Conservation (phyloP, 2,797 vertebrate species). For the Betta splendens region DNA sequence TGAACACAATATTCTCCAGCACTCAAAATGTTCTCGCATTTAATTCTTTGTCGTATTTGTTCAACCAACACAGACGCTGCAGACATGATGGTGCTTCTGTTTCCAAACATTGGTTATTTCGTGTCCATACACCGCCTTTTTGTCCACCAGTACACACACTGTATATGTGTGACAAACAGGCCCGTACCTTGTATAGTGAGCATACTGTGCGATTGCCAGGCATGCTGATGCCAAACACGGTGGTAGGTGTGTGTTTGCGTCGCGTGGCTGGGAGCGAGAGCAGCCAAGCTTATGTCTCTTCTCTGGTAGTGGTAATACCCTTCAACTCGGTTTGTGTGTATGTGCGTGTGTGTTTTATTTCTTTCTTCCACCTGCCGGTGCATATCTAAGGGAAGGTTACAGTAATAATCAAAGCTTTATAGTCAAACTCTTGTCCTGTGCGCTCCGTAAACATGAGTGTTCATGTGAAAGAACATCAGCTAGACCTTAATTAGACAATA, state of each 20-base stretch:
- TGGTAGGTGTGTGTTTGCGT: conserved; percentile 30
- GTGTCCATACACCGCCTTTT: conserved; percentile 51
- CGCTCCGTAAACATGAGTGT: conserved; percentile 52
- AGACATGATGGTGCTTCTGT: conserved; percentile 75
- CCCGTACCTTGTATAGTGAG: conserved; percentile 43
- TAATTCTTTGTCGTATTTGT: conserved; percentile 2
- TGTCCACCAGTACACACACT: conserved; percentile 32
- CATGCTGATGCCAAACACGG: conserved; percentile 53
- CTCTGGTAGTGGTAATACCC: conserved; percentile 38
- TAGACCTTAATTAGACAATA: conserved; percentile 59
- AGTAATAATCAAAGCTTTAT: conserved; percentile 78
- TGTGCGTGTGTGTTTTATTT: conserved; percentile 22
- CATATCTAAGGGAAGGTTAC: conserved; percentile 68
- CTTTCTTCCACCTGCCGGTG: conserved; percentile 24
- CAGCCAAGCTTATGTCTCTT: conserved; percentile 47
- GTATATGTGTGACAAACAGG: conserved; percentile 41
- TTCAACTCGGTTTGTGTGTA: conserved; percentile 41
- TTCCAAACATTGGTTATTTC: conserved; percentile 37
- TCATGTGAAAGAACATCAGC: conserved; percentile 52
- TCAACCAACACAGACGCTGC: conserved; percentile 46
- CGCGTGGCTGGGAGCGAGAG: conserved; percentile 23
- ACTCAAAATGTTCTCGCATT: conserved; percentile 47
- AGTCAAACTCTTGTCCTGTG: conserved; percentile 68
- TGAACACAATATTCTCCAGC: conserved; percentile 45
- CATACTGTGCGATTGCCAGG: conserved; percentile 39